These are phyloP conservation scores for Palloptera scutellata DNA, from an alignment of 2,888 invertebrate species.

Conservation along the genomic window DNA sequence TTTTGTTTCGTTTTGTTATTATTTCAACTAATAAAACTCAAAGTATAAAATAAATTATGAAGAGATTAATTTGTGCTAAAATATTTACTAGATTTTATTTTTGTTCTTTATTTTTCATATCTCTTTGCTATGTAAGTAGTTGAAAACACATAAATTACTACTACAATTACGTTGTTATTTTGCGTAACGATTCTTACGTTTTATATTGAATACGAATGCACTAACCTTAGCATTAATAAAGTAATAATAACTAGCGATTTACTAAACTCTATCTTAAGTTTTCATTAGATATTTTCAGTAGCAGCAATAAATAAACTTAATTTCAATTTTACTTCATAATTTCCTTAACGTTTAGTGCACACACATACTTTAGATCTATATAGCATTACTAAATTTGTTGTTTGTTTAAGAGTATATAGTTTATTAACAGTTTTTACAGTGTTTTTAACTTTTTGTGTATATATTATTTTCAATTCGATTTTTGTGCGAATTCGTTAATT, in stretches of 20 bases:
- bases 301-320: neutral
- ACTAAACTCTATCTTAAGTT: slow-evolving; percentile 6
- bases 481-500: slow-evolving; percentile 14
- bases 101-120: slow-evolving; percentile 15
- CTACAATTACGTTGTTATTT: slow-evolving; percentile 5
- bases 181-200: slow-evolving; percentile 28
- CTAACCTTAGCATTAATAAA: slow-evolving; percentile 61
- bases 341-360: too few relatives aligned
- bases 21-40: slow-evolving; percentile 14
- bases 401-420: slow-evolving; percentile 21
- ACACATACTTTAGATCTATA: too few relatives aligned
- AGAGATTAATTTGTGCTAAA: slow-evolving; percentile 42
- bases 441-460: slow-evolving; percentile 17
- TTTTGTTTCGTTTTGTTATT: slow-evolving; percentile 20
- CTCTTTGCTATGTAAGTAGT: slow-evolving; percentile 11
- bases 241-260: slow-evolving; percentile 23
- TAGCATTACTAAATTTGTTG: too few relatives aligned
- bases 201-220: slow-evolving; percentile 53
- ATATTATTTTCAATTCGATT: slow-evolving; percentile 27
- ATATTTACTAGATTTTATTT: slow-evolving; percentile 39
- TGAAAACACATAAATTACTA: slow-evolving; percentile 10
- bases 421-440: slow-evolving; percentile 3
- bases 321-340: slow-evolving; percentile 1
- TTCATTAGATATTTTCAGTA: neutral
- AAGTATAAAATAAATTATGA: slow-evolving; percentile 32